A percentile compares a stretch with the other conserved stretches of the same genome.
Evolutionary conservation across 1,140 invertebrate genomes (phyloP).

Genomic region (Sipha flava): DNA sequence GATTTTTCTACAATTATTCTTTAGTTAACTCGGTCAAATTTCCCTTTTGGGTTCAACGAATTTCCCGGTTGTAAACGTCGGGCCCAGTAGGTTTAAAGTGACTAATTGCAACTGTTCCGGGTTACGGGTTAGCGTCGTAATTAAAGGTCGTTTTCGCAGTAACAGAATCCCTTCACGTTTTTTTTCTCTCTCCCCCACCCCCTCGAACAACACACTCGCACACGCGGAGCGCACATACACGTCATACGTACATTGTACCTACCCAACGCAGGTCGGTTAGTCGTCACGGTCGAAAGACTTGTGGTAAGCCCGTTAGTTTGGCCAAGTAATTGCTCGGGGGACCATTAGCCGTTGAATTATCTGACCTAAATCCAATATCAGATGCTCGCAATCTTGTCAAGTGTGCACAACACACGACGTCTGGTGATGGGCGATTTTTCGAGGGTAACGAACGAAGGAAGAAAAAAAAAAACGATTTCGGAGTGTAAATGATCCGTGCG

Average conservation of each 20-base stretch:
- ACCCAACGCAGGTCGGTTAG: not conserved
- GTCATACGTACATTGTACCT: not conserved
- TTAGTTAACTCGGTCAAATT: not conserved
- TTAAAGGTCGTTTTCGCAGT: constrained; percentile 24
- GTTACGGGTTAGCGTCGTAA: constrained; percentile 8
- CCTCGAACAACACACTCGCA: no score
- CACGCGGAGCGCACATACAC: not conserved
- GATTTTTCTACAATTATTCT: not conserved
- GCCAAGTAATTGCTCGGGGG: constrained; percentile 15
- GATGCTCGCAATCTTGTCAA: not conserved
- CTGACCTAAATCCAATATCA: constrained; percentile 8
- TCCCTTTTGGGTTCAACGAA: not conserved
- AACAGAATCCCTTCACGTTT: constrained; percentile 11
- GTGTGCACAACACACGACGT: no score
- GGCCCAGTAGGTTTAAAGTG: constrained; percentile 11
- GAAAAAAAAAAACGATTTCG: not conserved
- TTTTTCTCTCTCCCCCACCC: not conserved
- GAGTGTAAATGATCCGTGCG: no score
- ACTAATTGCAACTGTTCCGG: constrained; percentile 29
- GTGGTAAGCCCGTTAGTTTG: not conserved
- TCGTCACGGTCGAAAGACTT: constrained; percentile 16
- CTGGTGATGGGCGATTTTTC: not conserved
- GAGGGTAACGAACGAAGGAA: no score
- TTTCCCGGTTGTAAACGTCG: not conserved
- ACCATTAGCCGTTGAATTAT: constrained; percentile 17